Evolutionary conservation across 2,888 invertebrate species (phyloP), one percentile per base, ranked within the genome.

Genomic region (Brenthis ino): DNA sequence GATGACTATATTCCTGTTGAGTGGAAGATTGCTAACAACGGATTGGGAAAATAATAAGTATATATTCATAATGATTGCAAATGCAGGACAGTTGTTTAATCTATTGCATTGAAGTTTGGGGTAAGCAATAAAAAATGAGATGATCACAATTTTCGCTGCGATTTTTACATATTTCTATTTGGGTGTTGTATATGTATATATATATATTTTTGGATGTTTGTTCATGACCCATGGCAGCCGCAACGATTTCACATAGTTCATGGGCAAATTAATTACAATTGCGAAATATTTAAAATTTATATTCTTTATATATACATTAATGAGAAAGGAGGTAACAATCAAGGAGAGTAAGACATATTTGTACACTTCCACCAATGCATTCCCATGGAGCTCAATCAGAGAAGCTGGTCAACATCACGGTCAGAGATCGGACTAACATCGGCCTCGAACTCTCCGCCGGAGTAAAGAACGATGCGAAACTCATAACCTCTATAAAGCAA

Each of bases 401-500:
- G 16, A 48, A 14, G 50, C 14, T 20, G 8, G 57, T 33, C 2
- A 8, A 11, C 28, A 28, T 16, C 37, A 3, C 8, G 12, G 28
- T 43, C 6, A n/a, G 6, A 54, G 16, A 28, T 28, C 33, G 55
- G 16, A 37, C 24, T 37, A 47, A 37, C 57, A 13, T 48, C 53
- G 37, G n/a, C 47, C n/a, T 43, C 13, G 5, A 50, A 14, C 63
- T 63, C 33, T 63, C 13, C 16, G 57, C 16, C n/a, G 47, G n/a
- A 47, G 33, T 16, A 6, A 47, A 16, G 12, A 65, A 54, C 48
- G 65, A 57, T 64, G 71, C 57, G 64, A 57, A 72, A 67, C 54
- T 65, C 14, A 51, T 69, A 58, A 69, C 69, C 72, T 72, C 72
- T 50, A 55, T 69, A 48, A 67, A 72, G 69, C 69, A 72, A 69